Base-by-base conservation (phyloP, 2,888 invertebrate species). In the Protula sp. region DNA sequence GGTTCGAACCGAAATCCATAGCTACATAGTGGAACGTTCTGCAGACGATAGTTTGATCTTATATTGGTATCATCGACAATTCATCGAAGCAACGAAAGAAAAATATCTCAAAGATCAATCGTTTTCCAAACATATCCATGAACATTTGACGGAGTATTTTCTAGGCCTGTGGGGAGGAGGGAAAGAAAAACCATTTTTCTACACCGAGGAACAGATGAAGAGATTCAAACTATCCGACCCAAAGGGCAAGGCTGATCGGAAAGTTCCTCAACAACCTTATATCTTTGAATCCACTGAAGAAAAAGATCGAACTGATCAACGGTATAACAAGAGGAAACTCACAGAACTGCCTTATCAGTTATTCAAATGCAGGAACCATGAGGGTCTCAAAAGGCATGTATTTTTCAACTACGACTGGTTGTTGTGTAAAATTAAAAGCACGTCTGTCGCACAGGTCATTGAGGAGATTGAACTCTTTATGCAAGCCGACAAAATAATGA, bases 351-450 rank as follows among this genome's bases (percentile, higher is more conserved):
- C 78, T 2, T 72, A 66, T 57, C 70, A 74, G 54, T 64, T 78
- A 30, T 48, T 66, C n/a, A 56, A 65, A n/a, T 64, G 69, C 51
- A 47, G 62, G 3, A 67, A 74, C 29, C 91, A 92, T 76, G 88
- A 89, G 57, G 94, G 94, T 79, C 83, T 98, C n/a, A 93, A 92
- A 76, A 88, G 89, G 31, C 87, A 93, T 74, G 94, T 95, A 0
- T 85, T 98, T 0, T 98, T 97, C 81, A 95, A 94, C 81, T 97
- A 94, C 77, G 90, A 93, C 74, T 98, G 95, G 94, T 84, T 98
- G 0, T 93, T 94, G 75, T 93, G 94, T 0, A 97, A 95, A 76
- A 84, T 95, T 1, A 89, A 89, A 67, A 91, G 92, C 71, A 94
- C 94, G 71, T 95, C 97, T 0, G 83, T 97, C n/a, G 95, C 95